phyloP scores from a whole-genome alignment of 2,888 invertebrate species.

The Melipona beecheii region DNA sequence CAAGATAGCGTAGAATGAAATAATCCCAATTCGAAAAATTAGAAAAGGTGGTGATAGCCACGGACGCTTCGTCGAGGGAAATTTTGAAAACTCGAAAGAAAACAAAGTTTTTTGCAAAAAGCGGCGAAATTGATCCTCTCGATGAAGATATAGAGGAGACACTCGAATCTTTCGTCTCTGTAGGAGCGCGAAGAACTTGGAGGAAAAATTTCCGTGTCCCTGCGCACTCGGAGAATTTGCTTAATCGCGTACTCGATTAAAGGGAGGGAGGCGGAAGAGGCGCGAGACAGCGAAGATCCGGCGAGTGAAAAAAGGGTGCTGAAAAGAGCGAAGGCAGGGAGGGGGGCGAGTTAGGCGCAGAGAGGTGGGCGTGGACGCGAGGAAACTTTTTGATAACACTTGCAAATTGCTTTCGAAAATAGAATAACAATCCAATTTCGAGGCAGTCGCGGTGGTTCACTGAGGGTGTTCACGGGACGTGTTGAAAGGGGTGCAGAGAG shows the following conservation, averaged over 20 bases:
- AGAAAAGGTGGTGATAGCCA: no score
- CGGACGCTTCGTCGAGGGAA: no score
- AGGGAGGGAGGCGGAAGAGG: neutral
- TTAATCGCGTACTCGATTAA: slow-evolving; percentile 34
- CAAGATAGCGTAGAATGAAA: no score
- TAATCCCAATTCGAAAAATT: no score
- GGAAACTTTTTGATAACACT: slow-evolving; percentile 83
- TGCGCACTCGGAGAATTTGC: neutral
- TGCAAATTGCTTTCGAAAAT: slow-evolving; percentile 84
- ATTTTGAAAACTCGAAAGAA: no score
- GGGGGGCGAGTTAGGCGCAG: neutral
- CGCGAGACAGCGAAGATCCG: slow-evolving; percentile 6
- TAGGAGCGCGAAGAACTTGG: no score
- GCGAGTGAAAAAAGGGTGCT: neutral
- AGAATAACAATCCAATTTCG: slow-evolving; percentile 84
- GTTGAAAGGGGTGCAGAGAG: slow-evolving; percentile 47
- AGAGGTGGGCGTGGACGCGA: slow-evolving; percentile 67
- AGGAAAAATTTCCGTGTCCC: no score
- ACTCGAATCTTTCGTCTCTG: no score
- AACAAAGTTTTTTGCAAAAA: no score
- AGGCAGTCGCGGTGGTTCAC: slow-evolving; percentile 72
- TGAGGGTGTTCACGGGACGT: slow-evolving; percentile 70
- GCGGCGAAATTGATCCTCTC: no score
- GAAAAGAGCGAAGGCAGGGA: neutral
- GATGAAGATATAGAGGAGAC: no score